These are phyloP conservation scores for Typhlomys cinereus DNA, from an alignment of 2,113 vertebrate genomes.

Conservation along the genomic window DNA sequence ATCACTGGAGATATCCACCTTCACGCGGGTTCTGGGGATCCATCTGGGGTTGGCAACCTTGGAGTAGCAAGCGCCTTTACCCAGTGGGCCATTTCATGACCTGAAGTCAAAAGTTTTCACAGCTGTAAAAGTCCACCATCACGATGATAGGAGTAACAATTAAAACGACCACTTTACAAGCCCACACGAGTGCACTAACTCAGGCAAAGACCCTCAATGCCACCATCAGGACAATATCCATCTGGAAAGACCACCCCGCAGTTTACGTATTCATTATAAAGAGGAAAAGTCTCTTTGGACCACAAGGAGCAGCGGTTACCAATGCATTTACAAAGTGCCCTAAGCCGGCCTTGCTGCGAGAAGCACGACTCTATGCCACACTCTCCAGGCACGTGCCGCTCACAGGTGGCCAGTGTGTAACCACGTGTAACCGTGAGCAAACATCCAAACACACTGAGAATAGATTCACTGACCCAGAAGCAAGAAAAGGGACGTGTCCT, in stretches of 20 bases:
- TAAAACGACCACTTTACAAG: neutral
- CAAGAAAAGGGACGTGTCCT: neutral
- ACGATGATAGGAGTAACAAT: neutral
- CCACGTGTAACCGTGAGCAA: slow-evolving; percentile 4
- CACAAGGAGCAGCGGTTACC: neutral
- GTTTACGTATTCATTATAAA: slow-evolving; percentile 9
- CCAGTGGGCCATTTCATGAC: too few species aligned
- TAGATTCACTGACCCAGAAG: neutral
- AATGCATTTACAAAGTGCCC: neutral
- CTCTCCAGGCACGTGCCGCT: too few species aligned
- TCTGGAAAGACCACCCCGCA: neutral
- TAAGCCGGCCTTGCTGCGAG: neutral
- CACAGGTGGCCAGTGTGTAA: neutral
- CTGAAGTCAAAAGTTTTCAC: neutral
- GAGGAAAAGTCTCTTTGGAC: neutral
- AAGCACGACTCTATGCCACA: too few species aligned
- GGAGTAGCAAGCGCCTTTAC: too few species aligned
- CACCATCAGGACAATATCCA: neutral
- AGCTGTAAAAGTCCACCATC: slow-evolving; percentile 23
- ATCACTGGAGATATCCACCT: slow-evolving; percentile 4
- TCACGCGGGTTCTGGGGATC: too few species aligned
- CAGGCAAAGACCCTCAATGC: neutral
- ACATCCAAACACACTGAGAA: neutral
- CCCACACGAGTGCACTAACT: neutral
- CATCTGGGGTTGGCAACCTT: too few species aligned